Evolutionary conservation across 2,888 invertebrate species (phyloP).

Genomic region (Platerodrilus igneus): DNA sequence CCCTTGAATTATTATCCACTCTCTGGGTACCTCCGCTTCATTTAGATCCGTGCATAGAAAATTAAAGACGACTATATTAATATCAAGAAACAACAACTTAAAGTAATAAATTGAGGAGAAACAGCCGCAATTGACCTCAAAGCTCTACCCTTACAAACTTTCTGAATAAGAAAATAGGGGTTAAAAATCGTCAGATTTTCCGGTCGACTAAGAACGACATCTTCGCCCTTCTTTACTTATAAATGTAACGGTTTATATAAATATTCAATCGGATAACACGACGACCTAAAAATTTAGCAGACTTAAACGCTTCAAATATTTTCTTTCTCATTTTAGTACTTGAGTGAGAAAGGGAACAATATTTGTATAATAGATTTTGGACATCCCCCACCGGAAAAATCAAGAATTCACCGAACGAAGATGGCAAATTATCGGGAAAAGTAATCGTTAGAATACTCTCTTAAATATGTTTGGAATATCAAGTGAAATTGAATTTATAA

Average conservation of each 20-base stretch:
- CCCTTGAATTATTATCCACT: constrained; percentile 31
- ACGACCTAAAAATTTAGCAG: constrained; percentile 10
- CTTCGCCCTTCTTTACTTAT: too few relatives aligned
- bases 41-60: constrained; percentile 19
- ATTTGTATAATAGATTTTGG: constrained; percentile 19
- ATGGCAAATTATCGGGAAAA: constrained; percentile 30
- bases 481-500: constrained; percentile 24
- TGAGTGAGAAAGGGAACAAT: constrained; percentile 14
- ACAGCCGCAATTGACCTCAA: constrained; percentile 3
- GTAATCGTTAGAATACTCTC: constrained; percentile 26
- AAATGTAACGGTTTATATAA: constrained; percentile 12
- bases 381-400: constrained; percentile 26
- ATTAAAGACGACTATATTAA: constrained; percentile 14
- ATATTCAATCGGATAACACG: constrained; percentile 14
- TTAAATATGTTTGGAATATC: constrained; percentile 19
- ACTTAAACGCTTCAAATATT: constrained; percentile 12
- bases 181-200: constrained; percentile 7
- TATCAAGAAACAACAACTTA: constrained; percentile 2
- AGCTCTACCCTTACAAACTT: constrained; percentile 10
- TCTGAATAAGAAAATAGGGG: constrained; percentile 10
- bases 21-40: constrained; percentile 23
- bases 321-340: constrained; percentile 5
- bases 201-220: too few relatives aligned
- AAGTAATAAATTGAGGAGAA: not conserved
- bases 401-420: constrained; percentile 26